phyloP scores from a whole-genome alignment of 2,797 vertebrate species.

The Lepidocolaptes lacrymiger region DNA sequence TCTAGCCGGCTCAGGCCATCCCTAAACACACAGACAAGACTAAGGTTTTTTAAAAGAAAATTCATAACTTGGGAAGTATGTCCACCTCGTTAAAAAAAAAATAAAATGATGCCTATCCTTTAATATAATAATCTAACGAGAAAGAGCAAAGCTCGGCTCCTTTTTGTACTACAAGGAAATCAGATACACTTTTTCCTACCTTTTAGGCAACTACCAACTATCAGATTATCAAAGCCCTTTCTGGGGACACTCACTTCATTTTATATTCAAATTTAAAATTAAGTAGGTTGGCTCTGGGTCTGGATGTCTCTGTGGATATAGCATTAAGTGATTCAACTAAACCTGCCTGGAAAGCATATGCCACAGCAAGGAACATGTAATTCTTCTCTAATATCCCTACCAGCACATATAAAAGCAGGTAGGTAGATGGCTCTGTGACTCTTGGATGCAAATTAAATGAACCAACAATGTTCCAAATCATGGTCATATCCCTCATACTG shows the following conservation, averaged over 20 bases:
- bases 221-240: slow-evolving; percentile 47
- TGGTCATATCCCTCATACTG: background rate
- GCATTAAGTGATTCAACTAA: slow-evolving; percentile 51
- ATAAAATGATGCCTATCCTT: background rate
- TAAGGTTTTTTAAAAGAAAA: background rate
- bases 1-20: background rate
- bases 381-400: slow-evolving; percentile 34
- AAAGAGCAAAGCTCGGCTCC: background rate
- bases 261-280: slow-evolving; percentile 62
- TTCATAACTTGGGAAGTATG: background rate
- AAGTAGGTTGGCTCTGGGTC: slow-evolving; percentile 32
- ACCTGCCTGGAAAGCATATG: slow-evolving; percentile 37
- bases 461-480: background rate
- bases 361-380: slow-evolving; percentile 31
- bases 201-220: slow-evolving; percentile 39
- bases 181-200: slow-evolving; percentile 4
- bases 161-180: slow-evolving; percentile 41
- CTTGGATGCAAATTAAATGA: slow-evolving; percentile 36
- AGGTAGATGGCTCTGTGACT: slow-evolving; percentile 16
- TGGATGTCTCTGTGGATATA: slow-evolving; percentile 47
- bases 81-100: background rate
- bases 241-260: slow-evolving; percentile 44
- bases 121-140: slow-evolving; percentile 18
- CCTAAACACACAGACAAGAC: background rate
- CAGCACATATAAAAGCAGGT: background rate